phyloP scores from a whole-genome alignment of 2,797 vertebrate species.

The Takifugu ocellatus region DNA sequence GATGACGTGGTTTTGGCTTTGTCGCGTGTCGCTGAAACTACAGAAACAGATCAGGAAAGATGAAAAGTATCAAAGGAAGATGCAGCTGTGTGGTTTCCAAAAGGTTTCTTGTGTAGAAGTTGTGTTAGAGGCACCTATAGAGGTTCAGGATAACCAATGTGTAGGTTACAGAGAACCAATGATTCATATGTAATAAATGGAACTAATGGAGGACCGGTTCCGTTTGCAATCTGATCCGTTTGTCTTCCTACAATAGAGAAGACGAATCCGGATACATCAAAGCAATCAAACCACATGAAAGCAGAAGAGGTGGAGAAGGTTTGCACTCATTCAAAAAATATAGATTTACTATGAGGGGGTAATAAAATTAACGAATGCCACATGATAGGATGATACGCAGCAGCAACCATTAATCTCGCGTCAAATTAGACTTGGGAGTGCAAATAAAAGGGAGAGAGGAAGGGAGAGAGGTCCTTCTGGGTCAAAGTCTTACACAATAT shows the following conservation, averaged over 20 bases:
- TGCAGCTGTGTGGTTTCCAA: not conserved
- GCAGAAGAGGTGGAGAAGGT: not conserved
- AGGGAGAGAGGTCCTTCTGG: slow-evolving; percentile 10
- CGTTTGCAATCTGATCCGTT: no score
- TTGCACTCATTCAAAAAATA: not conserved
- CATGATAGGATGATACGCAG: no score
- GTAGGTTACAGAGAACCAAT: no score
- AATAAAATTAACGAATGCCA: not conserved
- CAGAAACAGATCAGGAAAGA: not conserved
- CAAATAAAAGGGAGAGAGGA: not conserved
- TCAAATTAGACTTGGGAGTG: not conserved
- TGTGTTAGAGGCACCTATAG: not conserved
- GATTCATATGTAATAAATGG: no score
- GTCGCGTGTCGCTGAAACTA: slow-evolving; percentile 53
- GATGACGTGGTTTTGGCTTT: slow-evolving; percentile 52
- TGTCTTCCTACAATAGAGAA: no score
- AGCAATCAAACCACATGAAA: not conserved
- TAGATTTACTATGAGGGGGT: not conserved
- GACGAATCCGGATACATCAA: no score
- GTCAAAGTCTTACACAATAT: slow-evolving; percentile 32
- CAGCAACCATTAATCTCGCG: no score
- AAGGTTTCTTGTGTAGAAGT: not conserved
- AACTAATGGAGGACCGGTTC: no score
- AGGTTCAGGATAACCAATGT: no score
- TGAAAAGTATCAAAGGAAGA: not conserved